Evolutionary conservation across 1,140 invertebrate species (phyloP).

Genomic region (Penaeus vannamei): DNA sequence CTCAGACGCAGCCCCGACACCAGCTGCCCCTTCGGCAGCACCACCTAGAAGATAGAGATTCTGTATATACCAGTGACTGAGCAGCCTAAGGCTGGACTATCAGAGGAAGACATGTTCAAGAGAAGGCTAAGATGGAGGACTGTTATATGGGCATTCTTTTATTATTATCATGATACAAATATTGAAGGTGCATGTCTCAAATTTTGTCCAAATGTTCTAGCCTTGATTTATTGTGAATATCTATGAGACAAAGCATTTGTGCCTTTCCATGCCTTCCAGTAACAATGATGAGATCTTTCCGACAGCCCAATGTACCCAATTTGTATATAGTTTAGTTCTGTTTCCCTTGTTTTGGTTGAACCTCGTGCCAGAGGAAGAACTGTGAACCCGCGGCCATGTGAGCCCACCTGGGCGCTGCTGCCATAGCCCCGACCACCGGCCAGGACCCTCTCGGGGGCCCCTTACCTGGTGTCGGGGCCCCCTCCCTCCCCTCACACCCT

Average conservation of each 20-base stretch:
- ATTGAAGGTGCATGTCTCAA: constrained; percentile 66
- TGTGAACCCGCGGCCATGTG: constrained; percentile 61
- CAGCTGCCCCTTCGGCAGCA: constrained; percentile 40
- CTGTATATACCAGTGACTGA: constrained; percentile 62
- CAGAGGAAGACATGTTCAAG: constrained; percentile 62
- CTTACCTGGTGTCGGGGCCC: not conserved
- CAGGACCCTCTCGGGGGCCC: not conserved
- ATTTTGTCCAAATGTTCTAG: constrained; percentile 67
- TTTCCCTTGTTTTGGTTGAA: constrained; percentile 48
- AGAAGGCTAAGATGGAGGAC: constrained; percentile 62
- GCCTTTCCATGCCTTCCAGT: constrained; percentile 66
- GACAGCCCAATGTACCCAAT: constrained; percentile 61
- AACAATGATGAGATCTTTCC: constrained; percentile 65
- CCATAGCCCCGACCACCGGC: constrained; percentile 38
- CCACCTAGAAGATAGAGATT: constrained; percentile 55
- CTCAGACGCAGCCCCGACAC: constrained; percentile 39
- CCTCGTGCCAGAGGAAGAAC: constrained; percentile 49
- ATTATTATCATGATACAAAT: constrained; percentile 67
- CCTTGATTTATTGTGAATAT: constrained; percentile 64
- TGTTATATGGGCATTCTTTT: constrained; percentile 65
- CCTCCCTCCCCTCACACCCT: constrained; percentile 38
- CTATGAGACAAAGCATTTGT: constrained; percentile 65
- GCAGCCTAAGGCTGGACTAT: constrained; percentile 57
- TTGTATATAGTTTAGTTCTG: constrained; percentile 63
- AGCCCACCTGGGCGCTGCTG: constrained; percentile 44